Evolutionary conservation across 30 jellyfish, hydroid and myxozoan genomes (phyloP).

Genomic region (Turritopsis dohrnii): DNA sequence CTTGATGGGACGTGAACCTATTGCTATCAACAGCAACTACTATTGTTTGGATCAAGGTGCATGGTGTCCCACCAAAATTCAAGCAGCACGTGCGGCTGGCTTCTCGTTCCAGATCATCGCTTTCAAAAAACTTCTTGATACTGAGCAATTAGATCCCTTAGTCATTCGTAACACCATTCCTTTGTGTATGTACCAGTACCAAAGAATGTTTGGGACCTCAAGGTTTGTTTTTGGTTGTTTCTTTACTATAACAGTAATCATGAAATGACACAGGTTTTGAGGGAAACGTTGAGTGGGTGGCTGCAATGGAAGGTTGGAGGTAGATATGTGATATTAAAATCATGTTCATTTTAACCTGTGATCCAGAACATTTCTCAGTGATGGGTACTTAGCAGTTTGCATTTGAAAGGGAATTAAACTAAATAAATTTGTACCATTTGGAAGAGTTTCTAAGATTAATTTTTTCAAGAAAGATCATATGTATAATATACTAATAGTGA

Average conservation of each 20-base stretch:
- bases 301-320: no score
- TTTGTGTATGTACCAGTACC: conserved; percentile 92
- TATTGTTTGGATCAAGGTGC: conserved; percentile 91
- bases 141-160: conserved; percentile 79
- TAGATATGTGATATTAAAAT: no score
- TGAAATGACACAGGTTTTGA: neutral
- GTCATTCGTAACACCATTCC: conserved; percentile 85
- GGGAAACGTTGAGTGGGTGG: no score
- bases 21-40: conserved; percentile 82
- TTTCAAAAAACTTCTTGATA: conserved; percentile 52
- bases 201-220: conserved; percentile 76
- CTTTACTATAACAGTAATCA: neutral
- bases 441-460: no score
- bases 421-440: no score
- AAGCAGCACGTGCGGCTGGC: conserved; percentile 93
- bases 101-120: conserved; percentile 37
- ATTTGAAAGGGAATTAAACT: no score
- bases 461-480: no score
- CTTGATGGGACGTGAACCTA: conserved; percentile 93
- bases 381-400: neutral
- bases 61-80: conserved; percentile 86
- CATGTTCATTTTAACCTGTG: no score
- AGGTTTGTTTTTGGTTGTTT: conserved; percentile 39
- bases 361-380: neutral
- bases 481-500: no score